Conservation (phyloP, 2,888 invertebrate genomes). For the Perizoma affinitatum region DNA sequence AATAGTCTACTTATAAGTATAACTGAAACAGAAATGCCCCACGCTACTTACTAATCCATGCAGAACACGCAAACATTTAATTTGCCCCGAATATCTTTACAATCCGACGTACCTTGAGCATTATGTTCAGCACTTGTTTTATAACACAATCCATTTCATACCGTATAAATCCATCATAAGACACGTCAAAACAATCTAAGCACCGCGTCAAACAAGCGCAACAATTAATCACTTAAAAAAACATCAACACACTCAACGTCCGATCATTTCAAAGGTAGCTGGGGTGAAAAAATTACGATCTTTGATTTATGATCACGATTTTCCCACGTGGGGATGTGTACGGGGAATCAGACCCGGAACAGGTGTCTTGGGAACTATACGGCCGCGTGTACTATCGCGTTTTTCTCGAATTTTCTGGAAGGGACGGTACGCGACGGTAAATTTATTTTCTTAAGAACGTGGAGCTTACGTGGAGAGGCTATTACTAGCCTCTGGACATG, state of each 20-base stretch:
- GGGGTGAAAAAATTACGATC: constrained; percentile 53
- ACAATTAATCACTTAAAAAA: constrained; percentile 25
- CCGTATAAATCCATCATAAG: constrained; percentile 7
- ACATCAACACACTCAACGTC: constrained; percentile 33
- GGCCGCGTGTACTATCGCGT: constrained; percentile 45
- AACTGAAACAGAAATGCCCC: too few species aligned
- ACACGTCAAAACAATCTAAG: too few species aligned
- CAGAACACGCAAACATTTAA: too few species aligned
- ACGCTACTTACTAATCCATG: too few species aligned
- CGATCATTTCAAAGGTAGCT: constrained; percentile 32
- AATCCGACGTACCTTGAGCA: too few species aligned
- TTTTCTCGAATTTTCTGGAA: constrained; percentile 57
- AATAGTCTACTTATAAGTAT: too few species aligned
- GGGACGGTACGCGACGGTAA: constrained; percentile 32
- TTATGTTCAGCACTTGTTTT: too few species aligned
- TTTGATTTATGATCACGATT: constrained; percentile 72
- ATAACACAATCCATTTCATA: neutral
- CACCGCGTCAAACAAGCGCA: constrained; percentile 10
- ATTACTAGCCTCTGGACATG: too few species aligned
- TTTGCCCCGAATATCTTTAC: too few species aligned
- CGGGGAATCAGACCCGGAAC: constrained; percentile 79
- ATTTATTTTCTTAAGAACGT: constrained; percentile 30
- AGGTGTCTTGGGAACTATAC: constrained; percentile 65
- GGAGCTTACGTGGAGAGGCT: too few species aligned
- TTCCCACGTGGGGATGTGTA: constrained; percentile 75